These are phyloP conservation scores for Gallinago undulata DNA, from an alignment of 2,113 vertebrate genomes.

Conservation along the genomic window DNA sequence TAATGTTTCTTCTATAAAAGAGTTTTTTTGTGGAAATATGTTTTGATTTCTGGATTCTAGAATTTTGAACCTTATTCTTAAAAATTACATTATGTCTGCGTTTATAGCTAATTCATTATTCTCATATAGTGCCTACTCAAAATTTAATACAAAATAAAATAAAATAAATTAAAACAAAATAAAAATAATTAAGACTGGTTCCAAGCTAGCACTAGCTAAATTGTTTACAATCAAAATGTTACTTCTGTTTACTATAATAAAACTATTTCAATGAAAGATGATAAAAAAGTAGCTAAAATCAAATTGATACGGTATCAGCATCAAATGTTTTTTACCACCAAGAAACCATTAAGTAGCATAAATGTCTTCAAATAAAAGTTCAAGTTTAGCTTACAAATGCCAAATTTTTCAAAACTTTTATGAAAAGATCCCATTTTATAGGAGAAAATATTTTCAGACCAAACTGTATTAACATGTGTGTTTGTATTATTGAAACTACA, in stretches of 20 bases:
- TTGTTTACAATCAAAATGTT: not conserved
- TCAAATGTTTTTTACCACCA: not conserved
- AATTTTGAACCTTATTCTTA: not conserved
- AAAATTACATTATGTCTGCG: not conserved
- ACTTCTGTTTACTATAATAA: not conserved
- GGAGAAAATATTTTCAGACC: not conserved
- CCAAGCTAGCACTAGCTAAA: not conserved
- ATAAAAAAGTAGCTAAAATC: not conserved
- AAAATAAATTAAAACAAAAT: not conserved
- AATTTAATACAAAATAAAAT: not conserved
- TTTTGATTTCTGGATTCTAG: not conserved
- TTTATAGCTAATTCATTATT: not conserved
- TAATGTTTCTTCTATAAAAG: not conserved
- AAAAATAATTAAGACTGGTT: not conserved
- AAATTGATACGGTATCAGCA: not conserved
- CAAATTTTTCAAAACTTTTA: not conserved
- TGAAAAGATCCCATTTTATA: not conserved
- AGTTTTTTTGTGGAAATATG: fast-evolving
- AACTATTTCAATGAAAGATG: not conserved
- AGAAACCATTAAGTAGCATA: not conserved
- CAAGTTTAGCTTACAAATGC: not conserved
- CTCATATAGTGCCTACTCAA: not conserved
- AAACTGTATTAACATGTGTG: not conserved
- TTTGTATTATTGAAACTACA: not conserved
- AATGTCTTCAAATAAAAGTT: not conserved